Conservation (phyloP, 1,140 invertebrate species). For the Dreissena rostriformis region DNA sequence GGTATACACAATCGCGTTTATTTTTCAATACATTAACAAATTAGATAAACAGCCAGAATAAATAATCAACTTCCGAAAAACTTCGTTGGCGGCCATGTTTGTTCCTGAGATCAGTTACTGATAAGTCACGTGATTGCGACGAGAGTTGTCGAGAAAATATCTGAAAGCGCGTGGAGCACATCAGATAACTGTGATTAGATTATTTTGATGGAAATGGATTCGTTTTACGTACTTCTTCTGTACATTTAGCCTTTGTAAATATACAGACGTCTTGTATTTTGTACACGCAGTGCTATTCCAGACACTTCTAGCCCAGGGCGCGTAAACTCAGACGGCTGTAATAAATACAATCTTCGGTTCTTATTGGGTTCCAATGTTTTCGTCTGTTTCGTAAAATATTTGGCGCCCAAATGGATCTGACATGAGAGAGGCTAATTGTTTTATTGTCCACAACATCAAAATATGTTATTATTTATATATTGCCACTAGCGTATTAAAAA, state of each 20-base stretch:
- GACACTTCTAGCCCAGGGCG: conserved; percentile 1
- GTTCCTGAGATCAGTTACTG: too few relatives aligned
- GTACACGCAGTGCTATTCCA: conserved; percentile 2
- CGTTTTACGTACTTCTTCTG: conserved; percentile 33
- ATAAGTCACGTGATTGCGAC: conserved; percentile 52
- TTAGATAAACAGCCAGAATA: conserved; percentile 35
- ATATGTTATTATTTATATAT: too few relatives aligned
- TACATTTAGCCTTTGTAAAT: conserved; percentile 42
- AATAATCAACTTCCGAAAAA: conserved; percentile 20
- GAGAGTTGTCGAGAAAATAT: background rate
- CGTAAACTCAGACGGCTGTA: conserved; percentile 35
- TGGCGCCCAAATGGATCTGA: too few relatives aligned
- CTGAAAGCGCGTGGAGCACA: conserved; percentile 45
- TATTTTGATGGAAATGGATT: conserved; percentile 54
- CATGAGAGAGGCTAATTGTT: too few relatives aligned
- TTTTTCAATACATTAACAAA: conserved; percentile 59
- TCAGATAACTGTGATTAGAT: conserved; percentile 53
- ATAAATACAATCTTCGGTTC: conserved; percentile 28
- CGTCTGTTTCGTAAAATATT: conserved; percentile 17
- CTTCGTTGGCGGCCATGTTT: conserved; percentile 56
- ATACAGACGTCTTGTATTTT: conserved; percentile 46
- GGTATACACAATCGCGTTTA: conserved; percentile 47
- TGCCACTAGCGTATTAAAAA: too few relatives aligned
- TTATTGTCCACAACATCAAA: too few relatives aligned
- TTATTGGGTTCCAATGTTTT: conserved; percentile 24